Conservation (phyloP, 2,888 invertebrate species). For the Nomada ferruginata region DNA sequence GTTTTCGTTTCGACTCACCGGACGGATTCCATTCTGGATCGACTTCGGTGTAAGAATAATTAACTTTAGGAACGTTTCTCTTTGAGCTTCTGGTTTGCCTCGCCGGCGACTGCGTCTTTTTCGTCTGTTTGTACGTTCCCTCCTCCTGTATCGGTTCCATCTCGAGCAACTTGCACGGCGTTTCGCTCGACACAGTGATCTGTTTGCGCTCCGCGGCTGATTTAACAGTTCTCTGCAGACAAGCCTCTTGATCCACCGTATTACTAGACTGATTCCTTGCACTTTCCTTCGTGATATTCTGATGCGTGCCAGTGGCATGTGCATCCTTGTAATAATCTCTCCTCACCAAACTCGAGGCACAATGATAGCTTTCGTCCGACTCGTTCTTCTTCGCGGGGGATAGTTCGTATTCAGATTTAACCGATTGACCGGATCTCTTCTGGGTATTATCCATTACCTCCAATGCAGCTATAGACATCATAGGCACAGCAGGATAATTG, state of each 20-base stretch:
- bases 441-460: constrained; percentile 62
- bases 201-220: constrained; percentile 64
- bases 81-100: constrained; percentile 79
- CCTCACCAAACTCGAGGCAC: constrained; percentile 66
- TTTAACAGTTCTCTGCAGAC: constrained; percentile 63
- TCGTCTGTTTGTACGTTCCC: constrained; percentile 62
- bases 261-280: constrained; percentile 61
- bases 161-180: constrained; percentile 60
- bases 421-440: constrained; percentile 53
- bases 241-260: constrained; percentile 58
- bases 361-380: constrained; percentile 42
- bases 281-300: constrained; percentile 55
- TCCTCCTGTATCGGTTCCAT: constrained; percentile 54
- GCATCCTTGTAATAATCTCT: constrained; percentile 72
- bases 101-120: constrained; percentile 59
- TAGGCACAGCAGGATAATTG: constrained; percentile 73
- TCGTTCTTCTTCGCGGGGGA: constrained; percentile 45
- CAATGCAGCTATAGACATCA: constrained; percentile 79
- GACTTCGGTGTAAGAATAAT: constrained; percentile 79
- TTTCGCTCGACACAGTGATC: constrained; percentile 28
- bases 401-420: constrained; percentile 53
- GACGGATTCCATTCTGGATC: constrained; percentile 81
- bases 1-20: constrained; percentile 76
- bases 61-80: constrained; percentile 80
- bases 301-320: constrained; percentile 58